These are phyloP conservation scores for Bombus pascuorum DNA, from an alignment of 1,140 invertebrate genomes.

Conservation along the genomic window DNA sequence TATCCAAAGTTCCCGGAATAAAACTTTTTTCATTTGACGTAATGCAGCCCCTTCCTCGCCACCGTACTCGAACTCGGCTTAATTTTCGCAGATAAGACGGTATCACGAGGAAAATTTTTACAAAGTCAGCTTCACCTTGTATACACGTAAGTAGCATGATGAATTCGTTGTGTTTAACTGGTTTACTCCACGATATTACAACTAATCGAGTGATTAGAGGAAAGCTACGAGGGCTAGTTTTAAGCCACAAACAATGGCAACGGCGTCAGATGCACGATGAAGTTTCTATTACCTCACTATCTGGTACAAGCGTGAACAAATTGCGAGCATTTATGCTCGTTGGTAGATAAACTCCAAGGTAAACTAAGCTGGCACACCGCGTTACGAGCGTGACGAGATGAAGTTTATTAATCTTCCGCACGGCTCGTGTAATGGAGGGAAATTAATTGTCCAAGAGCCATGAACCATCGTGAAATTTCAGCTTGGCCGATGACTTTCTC, in stretches of 20 bases:
- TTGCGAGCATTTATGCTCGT: slow-evolving; percentile 42
- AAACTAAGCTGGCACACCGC: slow-evolving; percentile 43
- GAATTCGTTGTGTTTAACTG: neutral
- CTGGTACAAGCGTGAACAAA: slow-evolving; percentile 48
- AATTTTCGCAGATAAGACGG: slow-evolving; percentile 37
- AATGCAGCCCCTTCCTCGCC: neutral
- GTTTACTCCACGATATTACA: too few relatives aligned
- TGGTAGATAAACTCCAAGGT: slow-evolving; percentile 51
- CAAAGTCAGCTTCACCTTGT: too few relatives aligned
- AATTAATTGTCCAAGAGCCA: slow-evolving; percentile 57
- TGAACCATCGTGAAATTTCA: slow-evolving; percentile 19
- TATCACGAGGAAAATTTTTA: neutral
- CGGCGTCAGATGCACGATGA: neutral
- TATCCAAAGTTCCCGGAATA: neutral
- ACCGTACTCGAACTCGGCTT: neutral
- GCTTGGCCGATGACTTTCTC: neutral
- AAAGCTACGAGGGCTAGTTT: neutral
- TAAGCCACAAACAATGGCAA: slow-evolving; percentile 1
- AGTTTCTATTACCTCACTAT: slow-evolving; percentile 33
- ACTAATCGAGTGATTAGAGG: too few relatives aligned
- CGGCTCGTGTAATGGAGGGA: slow-evolving; percentile 26
- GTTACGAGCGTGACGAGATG: slow-evolving; percentile 51
- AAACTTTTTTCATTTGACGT: slow-evolving; percentile 54
- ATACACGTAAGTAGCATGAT: neutral
- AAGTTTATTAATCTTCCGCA: slow-evolving; percentile 60